Evolutionary conservation across 2,888 invertebrate genomes (phyloP).

Genomic region (Rhynchonema sp.): DNA sequence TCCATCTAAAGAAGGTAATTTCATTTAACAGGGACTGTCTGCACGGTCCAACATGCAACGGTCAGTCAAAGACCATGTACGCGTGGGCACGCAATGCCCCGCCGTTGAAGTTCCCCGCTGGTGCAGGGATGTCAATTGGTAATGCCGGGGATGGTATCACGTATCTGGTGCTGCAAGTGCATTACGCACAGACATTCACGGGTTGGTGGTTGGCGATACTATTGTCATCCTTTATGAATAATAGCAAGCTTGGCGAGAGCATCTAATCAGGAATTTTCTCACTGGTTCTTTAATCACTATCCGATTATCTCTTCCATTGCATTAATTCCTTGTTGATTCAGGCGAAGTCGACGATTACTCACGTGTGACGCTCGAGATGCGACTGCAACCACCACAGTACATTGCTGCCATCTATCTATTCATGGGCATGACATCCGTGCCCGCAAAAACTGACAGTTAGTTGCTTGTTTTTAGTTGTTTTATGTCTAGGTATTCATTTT

Average conservation of each 20-base stretch:
- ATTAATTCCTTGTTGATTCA: too few relatives aligned
- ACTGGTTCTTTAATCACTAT: too few relatives aligned
- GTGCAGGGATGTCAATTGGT: conserved; percentile 40
- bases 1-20: too few relatives aligned
- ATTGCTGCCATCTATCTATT: conserved; percentile 32
- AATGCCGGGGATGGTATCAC: conserved; percentile 33
- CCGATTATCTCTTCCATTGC: too few relatives aligned
- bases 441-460: too few relatives aligned
- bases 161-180: conserved; percentile 40
- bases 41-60: not conserved
- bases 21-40: not conserved
- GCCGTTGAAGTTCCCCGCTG: conserved; percentile 35
- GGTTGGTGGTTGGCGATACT: too few relatives aligned
- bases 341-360: conserved; percentile 31
- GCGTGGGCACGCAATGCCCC: conserved; percentile 45
- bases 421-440: conserved; percentile 25
- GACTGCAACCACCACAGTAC: conserved; percentile 15
- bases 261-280: too few relatives aligned
- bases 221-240: too few relatives aligned
- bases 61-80: conserved; percentile 33
- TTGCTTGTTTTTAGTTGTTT: too few relatives aligned
- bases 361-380: conserved; percentile 29
- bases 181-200: conserved; percentile 33
- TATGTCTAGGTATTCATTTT: too few relatives aligned
- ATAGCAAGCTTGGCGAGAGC: too few relatives aligned